These are phyloP conservation scores for Ectemnius lituratus DNA, from an alignment of 2,888 invertebrate species.

Conservation along the genomic window DNA sequence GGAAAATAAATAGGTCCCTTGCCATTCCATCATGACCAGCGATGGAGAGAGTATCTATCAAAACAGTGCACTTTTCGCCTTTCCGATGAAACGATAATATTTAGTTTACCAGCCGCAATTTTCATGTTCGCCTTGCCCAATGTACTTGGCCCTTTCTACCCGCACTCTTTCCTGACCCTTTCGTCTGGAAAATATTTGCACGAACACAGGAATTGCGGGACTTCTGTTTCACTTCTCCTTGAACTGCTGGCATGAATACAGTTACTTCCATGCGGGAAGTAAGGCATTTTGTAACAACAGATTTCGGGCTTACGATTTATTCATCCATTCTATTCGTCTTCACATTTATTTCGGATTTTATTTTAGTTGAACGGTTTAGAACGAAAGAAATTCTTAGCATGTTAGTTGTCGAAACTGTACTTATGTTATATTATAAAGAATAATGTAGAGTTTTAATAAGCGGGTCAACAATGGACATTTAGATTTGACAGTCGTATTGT, in stretches of 20 bases:
- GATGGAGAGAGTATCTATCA: slow-evolving; percentile 58
- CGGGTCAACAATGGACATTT: no score
- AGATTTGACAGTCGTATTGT: no score
- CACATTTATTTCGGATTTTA: no score
- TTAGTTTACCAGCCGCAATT: slow-evolving; percentile 59
- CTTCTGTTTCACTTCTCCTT: neutral
- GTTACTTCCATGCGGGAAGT: no score
- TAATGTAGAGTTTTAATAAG: no score
- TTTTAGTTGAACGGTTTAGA: no score
- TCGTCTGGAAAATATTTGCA: slow-evolving; percentile 30
- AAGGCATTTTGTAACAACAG: no score
- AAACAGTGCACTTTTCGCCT: slow-evolving; percentile 57
- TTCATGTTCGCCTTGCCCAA: slow-evolving; percentile 20
- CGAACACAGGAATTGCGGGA: slow-evolving; percentile 21
- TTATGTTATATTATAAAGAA: no score
- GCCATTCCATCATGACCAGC: slow-evolving; percentile 49
- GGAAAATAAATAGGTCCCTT: slow-evolving; percentile 66
- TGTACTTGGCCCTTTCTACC: neutral
- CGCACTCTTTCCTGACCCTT: neutral
- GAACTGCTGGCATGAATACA: neutral
- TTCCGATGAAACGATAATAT: slow-evolving; percentile 71
- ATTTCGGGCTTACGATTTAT: no score
- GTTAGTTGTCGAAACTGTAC: no score
- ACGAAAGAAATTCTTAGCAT: no score
- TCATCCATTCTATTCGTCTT: no score